phyloP scores from a whole-genome alignment of 2,113 vertebrate genomes.

The Mola mola region DNA sequence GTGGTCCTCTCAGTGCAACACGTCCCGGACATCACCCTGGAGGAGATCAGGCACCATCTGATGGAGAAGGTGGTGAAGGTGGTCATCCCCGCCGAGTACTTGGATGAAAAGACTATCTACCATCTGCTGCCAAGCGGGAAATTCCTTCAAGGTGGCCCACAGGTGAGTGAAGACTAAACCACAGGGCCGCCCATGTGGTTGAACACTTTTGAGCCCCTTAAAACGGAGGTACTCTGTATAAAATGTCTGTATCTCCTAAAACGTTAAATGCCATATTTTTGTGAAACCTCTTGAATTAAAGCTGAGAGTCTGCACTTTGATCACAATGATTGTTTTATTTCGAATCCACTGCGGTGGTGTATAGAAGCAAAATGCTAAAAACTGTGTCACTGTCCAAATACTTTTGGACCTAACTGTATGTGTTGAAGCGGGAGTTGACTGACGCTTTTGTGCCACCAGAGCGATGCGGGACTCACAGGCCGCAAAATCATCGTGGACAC shows the following conservation, averaged over 20 bases:
- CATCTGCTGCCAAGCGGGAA: constrained; percentile 81
- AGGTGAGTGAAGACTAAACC: constrained; percentile 47
- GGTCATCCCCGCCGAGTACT: constrained; percentile 74
- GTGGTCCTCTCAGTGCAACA: constrained; percentile 83
- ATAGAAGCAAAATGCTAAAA: too few relatives aligned
- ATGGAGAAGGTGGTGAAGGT: constrained; percentile 80
- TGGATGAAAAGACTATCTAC: constrained; percentile 80
- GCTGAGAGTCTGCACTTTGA: too few relatives aligned
- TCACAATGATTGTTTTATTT: too few relatives aligned
- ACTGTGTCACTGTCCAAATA: too few relatives aligned
- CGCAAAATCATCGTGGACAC: constrained; percentile 84
- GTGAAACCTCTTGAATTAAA: too few relatives aligned
- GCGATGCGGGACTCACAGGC: constrained; percentile 81
- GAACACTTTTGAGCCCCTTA: too few relatives aligned
- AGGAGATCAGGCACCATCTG: constrained; percentile 70
- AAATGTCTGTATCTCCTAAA: too few relatives aligned
- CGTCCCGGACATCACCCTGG: constrained; percentile 64
- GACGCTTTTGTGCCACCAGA: constrained; percentile 39
- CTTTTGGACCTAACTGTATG: neutral
- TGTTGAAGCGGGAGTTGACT: neutral
- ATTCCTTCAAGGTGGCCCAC: constrained; percentile 77
- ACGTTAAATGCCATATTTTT: too few relatives aligned
- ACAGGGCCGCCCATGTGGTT: neutral
- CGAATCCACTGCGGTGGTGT: too few relatives aligned
- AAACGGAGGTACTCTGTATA: too few relatives aligned